phyloP scores from a whole-genome alignment of 2,888 invertebrate species.

The Rhimphoctona megacephalus region DNA sequence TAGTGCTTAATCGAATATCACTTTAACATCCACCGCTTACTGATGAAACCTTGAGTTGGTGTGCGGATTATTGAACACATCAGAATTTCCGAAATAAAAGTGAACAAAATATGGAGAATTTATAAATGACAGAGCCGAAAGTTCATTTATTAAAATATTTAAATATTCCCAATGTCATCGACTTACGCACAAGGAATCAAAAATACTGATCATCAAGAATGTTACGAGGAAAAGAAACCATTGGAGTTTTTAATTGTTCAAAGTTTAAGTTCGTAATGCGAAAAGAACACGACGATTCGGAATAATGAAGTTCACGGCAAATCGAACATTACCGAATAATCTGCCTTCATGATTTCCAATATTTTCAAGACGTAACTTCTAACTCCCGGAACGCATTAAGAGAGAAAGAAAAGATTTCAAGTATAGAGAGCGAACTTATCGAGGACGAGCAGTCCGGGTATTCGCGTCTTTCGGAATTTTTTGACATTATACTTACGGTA shows the following conservation, averaged over 20 bases:
- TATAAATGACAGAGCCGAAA: neutral
- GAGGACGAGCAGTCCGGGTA: neutral
- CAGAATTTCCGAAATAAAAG: neutral
- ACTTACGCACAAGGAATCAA: neutral
- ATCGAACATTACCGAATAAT: neutral
- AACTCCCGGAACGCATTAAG: neutral
- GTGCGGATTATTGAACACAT: neutral
- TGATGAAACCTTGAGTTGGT: neutral
- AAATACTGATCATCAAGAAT: neutral
- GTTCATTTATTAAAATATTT: neutral
- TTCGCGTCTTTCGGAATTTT: neutral
- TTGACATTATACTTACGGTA: neutral
- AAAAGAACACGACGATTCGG: neutral
- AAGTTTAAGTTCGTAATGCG: neutral
- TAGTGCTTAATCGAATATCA: neutral
- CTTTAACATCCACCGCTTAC: neutral
- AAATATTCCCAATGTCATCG: conserved; percentile 15
- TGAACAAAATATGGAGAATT: neutral
- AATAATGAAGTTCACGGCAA: neutral
- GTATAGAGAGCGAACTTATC: neutral
- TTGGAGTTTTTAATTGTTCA: neutral
- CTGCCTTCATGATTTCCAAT: neutral
- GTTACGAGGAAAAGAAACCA: neutral
- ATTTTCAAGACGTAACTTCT: neutral
- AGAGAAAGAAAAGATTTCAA: neutral